Percentiles rank a stretch among this genome's conserved stretches.
phyloP scores from a whole-genome alignment of 2,888 invertebrate species.

The Autographa pulchrina region DNA sequence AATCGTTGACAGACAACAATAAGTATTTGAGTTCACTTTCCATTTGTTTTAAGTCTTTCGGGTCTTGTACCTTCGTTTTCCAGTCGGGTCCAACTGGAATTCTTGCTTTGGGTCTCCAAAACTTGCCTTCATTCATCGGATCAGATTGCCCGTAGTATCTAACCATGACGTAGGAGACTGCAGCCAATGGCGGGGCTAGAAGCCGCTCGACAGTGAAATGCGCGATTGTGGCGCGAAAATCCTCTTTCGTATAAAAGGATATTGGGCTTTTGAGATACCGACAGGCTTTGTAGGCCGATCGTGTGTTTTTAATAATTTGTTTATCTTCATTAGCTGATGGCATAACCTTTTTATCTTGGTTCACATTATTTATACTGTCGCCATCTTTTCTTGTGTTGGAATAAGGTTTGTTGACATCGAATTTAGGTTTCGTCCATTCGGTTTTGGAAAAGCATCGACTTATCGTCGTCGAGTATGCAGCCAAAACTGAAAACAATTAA shows the following conservation, averaged over 20 bases:
- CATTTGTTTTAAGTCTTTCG: background rate
- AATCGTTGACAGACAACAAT: slow-evolving; percentile 15
- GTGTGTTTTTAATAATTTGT: background rate
- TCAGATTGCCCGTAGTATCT: slow-evolving; percentile 10
- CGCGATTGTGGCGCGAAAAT: background rate
- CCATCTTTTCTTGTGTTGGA: slow-evolving; percentile 11
- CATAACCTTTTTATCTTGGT: background rate
- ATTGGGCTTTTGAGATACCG: background rate
- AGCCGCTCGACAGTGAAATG: slow-evolving; percentile 47
- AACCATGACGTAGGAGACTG: slow-evolving; percentile 35
- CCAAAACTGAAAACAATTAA: background rate
- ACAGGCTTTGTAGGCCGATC: background rate
- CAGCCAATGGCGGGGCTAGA: slow-evolving; percentile 43
- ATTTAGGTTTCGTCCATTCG: slow-evolving; percentile 56
- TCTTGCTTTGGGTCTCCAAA: slow-evolving; percentile 27
- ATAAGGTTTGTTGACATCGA: slow-evolving; percentile 42
- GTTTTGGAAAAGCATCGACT: slow-evolving; percentile 53
- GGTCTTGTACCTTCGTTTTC: background rate
- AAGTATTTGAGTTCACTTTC: slow-evolving; percentile 33
- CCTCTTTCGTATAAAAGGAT: slow-evolving; percentile 10
- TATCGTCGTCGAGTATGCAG: slow-evolving; percentile 40
- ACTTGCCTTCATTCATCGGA: background rate
- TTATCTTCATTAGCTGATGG: background rate
- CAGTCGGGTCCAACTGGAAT: slow-evolving; percentile 16
- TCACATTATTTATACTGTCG: background rate